Evolutionary conservation across 2,113 vertebrate genomes (phyloP).

Genomic region (Callipepla squamata): DNA sequence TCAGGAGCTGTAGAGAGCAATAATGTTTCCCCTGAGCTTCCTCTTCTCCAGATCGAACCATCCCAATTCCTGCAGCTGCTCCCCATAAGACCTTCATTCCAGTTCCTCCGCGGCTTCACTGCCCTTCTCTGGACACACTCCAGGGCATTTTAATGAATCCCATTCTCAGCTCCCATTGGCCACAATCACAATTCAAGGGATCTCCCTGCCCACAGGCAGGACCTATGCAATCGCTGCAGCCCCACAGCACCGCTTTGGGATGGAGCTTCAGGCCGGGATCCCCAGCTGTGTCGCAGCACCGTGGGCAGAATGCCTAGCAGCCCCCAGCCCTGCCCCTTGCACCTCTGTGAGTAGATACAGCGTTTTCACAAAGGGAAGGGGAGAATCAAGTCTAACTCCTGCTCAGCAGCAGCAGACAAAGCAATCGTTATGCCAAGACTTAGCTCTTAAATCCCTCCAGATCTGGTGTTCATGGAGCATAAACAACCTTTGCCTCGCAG

Average conservation of each 20-base stretch:
- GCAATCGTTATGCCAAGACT: constrained; percentile 64
- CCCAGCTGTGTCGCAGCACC: not conserved
- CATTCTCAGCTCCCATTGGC: not conserved
- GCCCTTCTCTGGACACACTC: no score
- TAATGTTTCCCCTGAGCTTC: no score
- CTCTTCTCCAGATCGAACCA: no score
- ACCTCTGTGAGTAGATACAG: not conserved
- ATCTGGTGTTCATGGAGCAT: constrained; percentile 45
- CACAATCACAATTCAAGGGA: not conserved
- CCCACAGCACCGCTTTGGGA: accelerated
- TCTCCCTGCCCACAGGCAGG: not conserved
- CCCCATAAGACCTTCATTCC: no score
- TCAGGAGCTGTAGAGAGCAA: no score
- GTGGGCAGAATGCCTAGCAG: not conserved
- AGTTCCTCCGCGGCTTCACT: no score
- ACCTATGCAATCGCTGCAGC: not conserved
- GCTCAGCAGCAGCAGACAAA: constrained; percentile 53
- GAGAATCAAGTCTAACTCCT: not conserved
- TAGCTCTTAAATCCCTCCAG: constrained; percentile 66
- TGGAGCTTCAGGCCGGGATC: not conserved
- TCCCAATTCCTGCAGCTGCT: no score
- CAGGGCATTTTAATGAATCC: not conserved
- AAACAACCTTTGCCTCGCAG: constrained; percentile 60
- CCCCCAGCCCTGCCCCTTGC: accelerated
- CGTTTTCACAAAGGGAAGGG: not conserved